Base-by-base conservation (phyloP, 2,888 invertebrate species). In the Apotomis betuletana region DNA sequence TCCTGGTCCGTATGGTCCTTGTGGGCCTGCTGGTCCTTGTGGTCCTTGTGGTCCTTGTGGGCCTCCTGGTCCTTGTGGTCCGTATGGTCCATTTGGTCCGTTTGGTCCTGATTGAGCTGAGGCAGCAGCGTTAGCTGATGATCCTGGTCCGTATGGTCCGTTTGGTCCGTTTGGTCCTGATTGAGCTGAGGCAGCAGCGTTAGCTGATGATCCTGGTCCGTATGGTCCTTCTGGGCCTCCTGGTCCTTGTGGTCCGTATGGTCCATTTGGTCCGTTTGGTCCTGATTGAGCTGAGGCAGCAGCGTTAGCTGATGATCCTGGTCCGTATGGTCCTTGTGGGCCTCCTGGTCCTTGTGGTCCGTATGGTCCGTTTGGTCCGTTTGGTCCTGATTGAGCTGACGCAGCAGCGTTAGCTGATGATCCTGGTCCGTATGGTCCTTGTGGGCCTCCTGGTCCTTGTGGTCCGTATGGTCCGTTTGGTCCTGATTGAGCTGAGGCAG, bases 21-120 rank as follows among this genome's bases (percentile, higher is more conserved):
- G 41, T 41, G 58, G 44, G 15, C 15, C 15, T 15, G 0, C 15
- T 15, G 15, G 15, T 15, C 15, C 15, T 15, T 15, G 15, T 15
- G 15, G 15, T 15, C 15, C 15, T 1, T 1, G n/a, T 15, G 15
- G 15, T 4, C 61, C 61, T 5, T n/a, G 5, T 51, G 49, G 61
- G n/a, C n/a, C n/a, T n/a, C 15, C 15, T 15, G 15, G 15, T 4
- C 61, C 61, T 5, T n/a, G 5, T 51, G 49, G 61, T 27, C 61
- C 61, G 4, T 58, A 6, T 51, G 52, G 71, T 52, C 71, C 67
- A 9, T 62, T 8, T 67, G 67, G 67, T 49, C 67, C 70, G 3
- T 10, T 0, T 69, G 69, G 49, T 70, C 67, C 76, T 27, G 77
- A 68, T 59, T 75, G 68, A 67, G 76, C 62, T 74, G 70, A 46